Evolutionary conservation across 2,797 vertebrate genomes (phyloP), one percentile per base, ranked within the genome.

Genomic region (Halcyon leucocephala): DNA sequence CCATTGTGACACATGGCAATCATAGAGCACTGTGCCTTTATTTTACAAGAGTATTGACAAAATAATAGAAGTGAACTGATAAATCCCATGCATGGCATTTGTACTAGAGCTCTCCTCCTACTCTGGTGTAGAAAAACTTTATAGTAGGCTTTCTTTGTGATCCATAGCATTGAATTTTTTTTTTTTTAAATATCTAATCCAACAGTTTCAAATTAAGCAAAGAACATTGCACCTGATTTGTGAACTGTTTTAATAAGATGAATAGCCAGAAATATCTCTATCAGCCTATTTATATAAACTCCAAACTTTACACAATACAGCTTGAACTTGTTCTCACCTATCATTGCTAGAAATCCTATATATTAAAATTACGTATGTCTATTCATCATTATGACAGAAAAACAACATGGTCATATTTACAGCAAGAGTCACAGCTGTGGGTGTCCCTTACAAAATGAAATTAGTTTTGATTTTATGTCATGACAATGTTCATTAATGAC

Each of bases 381-480:
- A 89, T 94, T 91, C 87, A 90, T 95, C 95, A 90, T 77, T 70
- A 69, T 91, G 95, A 93, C 91, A 96, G 81, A 85, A 96, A 95
- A 97, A 90, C 95, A 97, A 96, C 93, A 77, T 37, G 81, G 95
- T 97, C 93, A 89, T 97, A 96, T 97, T 97, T 97, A 97, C 95
- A 90, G 91, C 95, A 90, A 89, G 96, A 97, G 96, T 97, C 97
- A 97, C 96, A 96, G 95, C 95, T 98, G 96, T 51, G 92, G 81
- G 77, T 92, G 88, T 97, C 86, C 95, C 91, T 93, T 88, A 95
- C 90, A 85, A 96, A 97, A 97, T 97, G 86, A 97, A 97, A 98
- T 98, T 97, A 98, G 73, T 88, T 98, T 98, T 98, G 97, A 98
- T 98, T 98, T 97, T 98, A 91, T 97, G 97, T 98, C 97, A 97